Base-by-base conservation (phyloP, 37 sponge, comb jelly and placozoan genomes). In the Spongilla lacustris region DNA sequence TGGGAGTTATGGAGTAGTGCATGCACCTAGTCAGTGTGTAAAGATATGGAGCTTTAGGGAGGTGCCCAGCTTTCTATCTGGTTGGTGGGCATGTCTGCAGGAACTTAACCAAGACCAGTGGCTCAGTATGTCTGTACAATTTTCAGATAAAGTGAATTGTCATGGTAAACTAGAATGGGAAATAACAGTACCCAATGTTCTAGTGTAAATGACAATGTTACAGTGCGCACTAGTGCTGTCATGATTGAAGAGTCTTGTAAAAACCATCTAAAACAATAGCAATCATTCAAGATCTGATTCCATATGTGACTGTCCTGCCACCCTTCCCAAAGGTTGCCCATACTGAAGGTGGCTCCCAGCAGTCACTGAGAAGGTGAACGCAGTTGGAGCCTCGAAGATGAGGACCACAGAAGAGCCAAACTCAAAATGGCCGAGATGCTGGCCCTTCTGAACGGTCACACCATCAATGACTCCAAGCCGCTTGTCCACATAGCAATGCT, bases 381-480 rank as follows among this genome's bases (percentile, higher is more conserved):
- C 81, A 35, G 83, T 68, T 4, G 99, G 97, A 46, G 94, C 99
- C 74, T 96, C 93, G 82, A 98, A 98, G 50, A 97, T 37, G 11
- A 98, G 83, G 24, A 97, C 94, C 23, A 98, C 84, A 12, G 99
- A 94, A 25, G 99, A 98, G 3, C 99, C 99, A 4, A 96, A 76
- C 25, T 86, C 86, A 78, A 98, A 98, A 1, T 76, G 66, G 1
- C 99, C 99, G 27, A 98, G 29, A 66, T 92, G 69, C 36, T 93
- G 86, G 24, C 99, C 99, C 41, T 88, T 90, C 21, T 23, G 48
- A 28, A 92, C 26, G 24, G 4, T 37, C 3, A 87, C 22, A 2
- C 86, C 91, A 46, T 46, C 46, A 8, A 46, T 46, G 23, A 76
- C 76, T 21, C 36, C 50, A 0, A 89, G 67, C 23, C 29, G 28